phyloP scores from a whole-genome alignment of 2,797 vertebrate species.

The Myioborus melanocephalus region DNA sequence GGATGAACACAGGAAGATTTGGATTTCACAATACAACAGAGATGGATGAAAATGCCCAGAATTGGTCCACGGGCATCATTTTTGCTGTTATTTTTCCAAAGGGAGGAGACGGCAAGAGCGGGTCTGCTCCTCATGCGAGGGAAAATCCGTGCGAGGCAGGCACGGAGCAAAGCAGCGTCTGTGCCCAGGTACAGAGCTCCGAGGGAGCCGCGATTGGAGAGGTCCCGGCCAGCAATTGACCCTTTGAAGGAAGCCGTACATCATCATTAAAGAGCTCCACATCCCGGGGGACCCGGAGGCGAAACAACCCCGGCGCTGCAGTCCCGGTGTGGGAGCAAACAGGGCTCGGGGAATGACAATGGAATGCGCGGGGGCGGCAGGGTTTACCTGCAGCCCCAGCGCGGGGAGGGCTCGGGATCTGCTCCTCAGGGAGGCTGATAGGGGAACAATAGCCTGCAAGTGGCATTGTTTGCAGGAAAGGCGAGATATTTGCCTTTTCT shows the following conservation, averaged over 20 bases:
- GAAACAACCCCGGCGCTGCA: background rate
- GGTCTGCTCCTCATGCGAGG: background rate
- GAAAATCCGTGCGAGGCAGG: background rate
- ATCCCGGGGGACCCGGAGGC: background rate
- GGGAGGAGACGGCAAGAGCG: background rate
- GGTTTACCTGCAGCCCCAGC: background rate
- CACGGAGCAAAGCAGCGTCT: background rate
- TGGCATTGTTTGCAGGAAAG: conserved; percentile 5
- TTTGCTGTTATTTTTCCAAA: background rate
- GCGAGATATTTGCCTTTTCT: conserved; percentile 31
- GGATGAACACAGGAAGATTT: background rate
- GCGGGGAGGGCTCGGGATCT: background rate
- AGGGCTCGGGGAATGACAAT: background rate
- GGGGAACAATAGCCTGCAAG: background rate
- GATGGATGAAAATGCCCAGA: background rate
- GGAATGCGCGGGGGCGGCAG: background rate
- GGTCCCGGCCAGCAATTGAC: background rate
- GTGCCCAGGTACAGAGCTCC: background rate
- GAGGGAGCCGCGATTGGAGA: background rate
- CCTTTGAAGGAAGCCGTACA: background rate
- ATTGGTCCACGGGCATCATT: background rate
- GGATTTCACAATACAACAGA: background rate
- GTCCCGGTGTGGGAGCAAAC: background rate
- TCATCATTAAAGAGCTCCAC: conserved; percentile 18
- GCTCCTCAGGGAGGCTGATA: background rate